Percentiles rank a stretch among this genome's conserved stretches.
These are phyloP conservation scores for Magallana ariakensis DNA, from an alignment of 1,140 invertebrate genomes.

Conservation along the genomic window DNA sequence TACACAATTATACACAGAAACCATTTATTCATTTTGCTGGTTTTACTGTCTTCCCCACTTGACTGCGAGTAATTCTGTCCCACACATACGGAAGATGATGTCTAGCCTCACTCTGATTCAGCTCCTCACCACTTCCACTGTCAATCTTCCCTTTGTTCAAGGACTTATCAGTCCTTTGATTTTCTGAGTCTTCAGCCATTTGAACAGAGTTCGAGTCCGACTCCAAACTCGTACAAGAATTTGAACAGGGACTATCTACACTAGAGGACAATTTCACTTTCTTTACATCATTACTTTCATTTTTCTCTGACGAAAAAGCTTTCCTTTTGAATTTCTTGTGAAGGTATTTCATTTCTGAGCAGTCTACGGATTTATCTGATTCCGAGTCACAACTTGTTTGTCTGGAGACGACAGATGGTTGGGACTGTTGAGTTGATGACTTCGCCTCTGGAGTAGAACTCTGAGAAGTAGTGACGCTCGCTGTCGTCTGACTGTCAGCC, in stretches of 20 bases:
- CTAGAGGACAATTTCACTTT: conserved; percentile 3
- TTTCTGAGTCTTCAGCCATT: background rate
- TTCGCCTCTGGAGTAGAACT: conserved; percentile 10
- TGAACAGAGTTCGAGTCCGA: conserved; percentile 40
- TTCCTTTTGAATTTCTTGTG: conserved; percentile 73
- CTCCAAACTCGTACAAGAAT: conserved; percentile 50
- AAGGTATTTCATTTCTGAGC: conserved; percentile 64
- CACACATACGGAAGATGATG: conserved; percentile 72
- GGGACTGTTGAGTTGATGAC: background rate
- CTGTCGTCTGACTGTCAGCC: background rate
- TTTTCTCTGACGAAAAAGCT: conserved; percentile 20
- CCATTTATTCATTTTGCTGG: conserved; percentile 12
- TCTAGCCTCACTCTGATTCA: conserved; percentile 57
- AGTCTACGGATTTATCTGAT: conserved; percentile 48
- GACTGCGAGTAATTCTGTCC: conserved; percentile 71
- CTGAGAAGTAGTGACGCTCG: background rate
- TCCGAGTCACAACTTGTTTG: conserved; percentile 55
- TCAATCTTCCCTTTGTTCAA: conserved; percentile 6
- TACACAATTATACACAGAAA: too few species aligned
- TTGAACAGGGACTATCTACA: conserved; percentile 52
- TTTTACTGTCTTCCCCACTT: conserved; percentile 63
- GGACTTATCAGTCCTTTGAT: background rate
- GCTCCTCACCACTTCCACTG: background rate
- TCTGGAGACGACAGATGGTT: conserved; percentile 32
- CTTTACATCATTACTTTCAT: background rate